Evolutionary conservation across 2,113 vertebrate genomes (phyloP), one percentile per base, ranked within the genome.

Genomic region (Perccottus glenii): DNA sequence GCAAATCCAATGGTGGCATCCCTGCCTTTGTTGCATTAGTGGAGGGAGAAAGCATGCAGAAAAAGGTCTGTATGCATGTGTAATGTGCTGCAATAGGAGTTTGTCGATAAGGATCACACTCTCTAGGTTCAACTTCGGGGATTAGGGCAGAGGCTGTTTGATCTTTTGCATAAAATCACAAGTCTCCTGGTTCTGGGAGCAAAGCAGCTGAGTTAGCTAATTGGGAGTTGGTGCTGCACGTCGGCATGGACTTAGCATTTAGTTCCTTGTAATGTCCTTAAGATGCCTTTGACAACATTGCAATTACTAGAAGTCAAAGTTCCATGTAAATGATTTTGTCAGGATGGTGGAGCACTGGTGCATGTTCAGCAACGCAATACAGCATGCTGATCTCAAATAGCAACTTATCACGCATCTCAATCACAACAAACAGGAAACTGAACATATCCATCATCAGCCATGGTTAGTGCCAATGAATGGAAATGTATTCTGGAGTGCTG

Each of bases 21-120:
- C 67, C 70, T 65, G 55, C 58, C 70, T 81, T 73, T 76, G 60
- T 85, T 87, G 76, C 81, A 75, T 79, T 73, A 78, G 53, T 56
- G 7, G 38, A 67, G 81, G 50, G 67, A 69, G 66, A 75, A 64
- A 45, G 84, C 56, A 63, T 83, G 83, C 77, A 70, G 52, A 78
- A 81, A 86, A 76, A 78, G 79, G 82, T 76, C 82, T 81, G 40
- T 64, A 67, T 84, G 87, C 78, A 90, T 86, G 77, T 46, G 32
- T 89, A 87, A 90, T 86, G 75, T 64, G 69, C 73, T 83, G 70
- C 70, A 62, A 84, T 85, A 66, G 15, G 69, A 60, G 45, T 72
- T 79, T 77, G 80, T 88, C 85, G 89, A 91, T 90, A 90, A 87
- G 79, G 78, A 92, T 92, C 87, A 83, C 83, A 84, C 81, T 86